Conservation (phyloP, 2,113 vertebrate genomes). For the Octodon degus region DNA sequence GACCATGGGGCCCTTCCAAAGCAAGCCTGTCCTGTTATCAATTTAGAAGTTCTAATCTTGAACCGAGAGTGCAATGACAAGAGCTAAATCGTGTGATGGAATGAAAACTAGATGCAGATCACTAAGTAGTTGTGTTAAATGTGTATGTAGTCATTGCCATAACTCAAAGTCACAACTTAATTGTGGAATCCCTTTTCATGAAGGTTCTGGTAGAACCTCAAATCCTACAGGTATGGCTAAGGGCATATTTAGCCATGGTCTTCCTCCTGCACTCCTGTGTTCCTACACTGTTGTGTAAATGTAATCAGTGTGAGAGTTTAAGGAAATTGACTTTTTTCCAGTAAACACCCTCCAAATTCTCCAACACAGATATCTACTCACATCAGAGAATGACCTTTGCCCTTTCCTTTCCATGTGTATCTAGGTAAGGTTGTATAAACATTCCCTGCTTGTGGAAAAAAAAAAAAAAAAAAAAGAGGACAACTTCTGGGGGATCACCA, state of each 20-base stretch:
- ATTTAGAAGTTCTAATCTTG: slow-evolving; percentile 5
- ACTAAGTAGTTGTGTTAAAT: not conserved
- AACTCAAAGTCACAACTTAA: not conserved
- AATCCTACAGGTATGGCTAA: not conserved
- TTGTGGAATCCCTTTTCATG: not conserved
- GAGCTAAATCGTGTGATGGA: not conserved
- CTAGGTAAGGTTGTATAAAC: not conserved
- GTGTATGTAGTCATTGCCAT: too few species aligned
- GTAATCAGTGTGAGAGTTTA: not conserved
- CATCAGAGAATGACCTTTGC: not conserved
- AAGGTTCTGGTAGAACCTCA: not conserved
- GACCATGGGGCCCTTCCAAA: not conserved
- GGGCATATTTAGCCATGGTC: not conserved
- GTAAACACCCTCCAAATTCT: not conserved
- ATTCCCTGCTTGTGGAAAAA: slow-evolving; percentile 18
- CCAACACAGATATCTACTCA: not conserved
- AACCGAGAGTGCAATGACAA: not conserved
- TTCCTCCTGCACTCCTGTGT: not conserved
- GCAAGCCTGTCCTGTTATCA: not conserved
- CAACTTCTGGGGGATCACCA: not conserved
- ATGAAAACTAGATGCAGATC: not conserved
- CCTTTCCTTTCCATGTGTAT: not conserved
- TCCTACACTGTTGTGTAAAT: not conserved
- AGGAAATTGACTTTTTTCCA: slow-evolving; percentile 17
- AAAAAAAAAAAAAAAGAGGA: slow-evolving; percentile 37